Percentiles rank a stretch among this genome's conserved stretches.
phyloP scores from a whole-genome alignment of 1,140 invertebrate genomes.

The Habropoda laboriosa region DNA sequence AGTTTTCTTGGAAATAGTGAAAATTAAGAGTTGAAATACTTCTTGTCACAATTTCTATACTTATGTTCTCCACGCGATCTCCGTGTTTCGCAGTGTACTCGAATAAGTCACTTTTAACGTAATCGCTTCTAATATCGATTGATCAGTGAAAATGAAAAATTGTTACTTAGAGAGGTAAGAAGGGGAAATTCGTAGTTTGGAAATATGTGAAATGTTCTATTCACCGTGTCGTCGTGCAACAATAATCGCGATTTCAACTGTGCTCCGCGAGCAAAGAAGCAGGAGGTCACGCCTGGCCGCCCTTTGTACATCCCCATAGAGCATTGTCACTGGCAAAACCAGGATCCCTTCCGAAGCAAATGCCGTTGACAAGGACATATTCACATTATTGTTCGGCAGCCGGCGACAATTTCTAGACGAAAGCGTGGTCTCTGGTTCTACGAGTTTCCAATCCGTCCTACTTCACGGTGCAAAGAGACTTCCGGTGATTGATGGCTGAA shows the following conservation, averaged over 20 bases:
- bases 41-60: too few relatives aligned
- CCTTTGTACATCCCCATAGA: constrained; percentile 51
- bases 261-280: not conserved
- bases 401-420: too few relatives aligned
- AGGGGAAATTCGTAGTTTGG: too few relatives aligned
- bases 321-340: constrained; percentile 55
- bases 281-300: not conserved
- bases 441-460: constrained; percentile 15
- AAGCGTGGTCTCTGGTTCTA: not conserved
- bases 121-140: too few relatives aligned
- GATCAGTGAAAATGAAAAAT: too few relatives aligned
- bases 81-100: too few relatives aligned
- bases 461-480: not conserved
- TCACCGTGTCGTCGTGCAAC: not conserved
- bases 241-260: not conserved
- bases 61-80: too few relatives aligned
- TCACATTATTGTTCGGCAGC: constrained; percentile 50
- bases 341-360: constrained; percentile 45
- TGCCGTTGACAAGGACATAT: constrained; percentile 61
- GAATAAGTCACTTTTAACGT: too few relatives aligned
- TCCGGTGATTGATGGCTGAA: constrained; percentile 19
- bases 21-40: too few relatives aligned
- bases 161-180: too few relatives aligned
- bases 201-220: too few relatives aligned
- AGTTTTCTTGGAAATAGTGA: not conserved